Conservation (phyloP, 2,888 invertebrate species). For the Hypolimnas misippus region DNA sequence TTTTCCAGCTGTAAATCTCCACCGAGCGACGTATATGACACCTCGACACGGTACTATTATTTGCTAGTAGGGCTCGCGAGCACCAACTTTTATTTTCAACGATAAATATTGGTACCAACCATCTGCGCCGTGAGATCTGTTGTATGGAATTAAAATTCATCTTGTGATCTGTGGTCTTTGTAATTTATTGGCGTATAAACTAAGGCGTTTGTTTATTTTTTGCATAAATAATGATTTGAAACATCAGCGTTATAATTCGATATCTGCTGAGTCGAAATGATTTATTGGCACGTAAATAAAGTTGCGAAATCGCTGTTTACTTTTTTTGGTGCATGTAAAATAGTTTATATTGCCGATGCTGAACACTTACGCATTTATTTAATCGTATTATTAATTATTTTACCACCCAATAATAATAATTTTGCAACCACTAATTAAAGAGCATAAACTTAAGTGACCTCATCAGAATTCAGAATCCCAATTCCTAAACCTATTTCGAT, state of each 20-base stretch:
- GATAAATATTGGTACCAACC: conserved; percentile 17
- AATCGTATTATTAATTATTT: no score
- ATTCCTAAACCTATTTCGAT: neutral
- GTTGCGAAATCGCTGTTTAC: neutral
- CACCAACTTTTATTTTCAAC: conserved; percentile 18
- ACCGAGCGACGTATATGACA: conserved; percentile 64
- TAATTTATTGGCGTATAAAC: conserved; percentile 17
- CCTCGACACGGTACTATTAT: conserved; percentile 51
- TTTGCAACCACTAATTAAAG: no score
- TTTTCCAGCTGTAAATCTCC: conserved; percentile 71
- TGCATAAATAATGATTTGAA: conserved; percentile 1
- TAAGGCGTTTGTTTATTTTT: conserved; percentile 9
- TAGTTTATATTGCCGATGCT: no score
- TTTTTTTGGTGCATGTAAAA: no score
- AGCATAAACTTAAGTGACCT: no score
- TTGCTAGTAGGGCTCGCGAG: conserved; percentile 18
- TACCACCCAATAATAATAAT: no score
- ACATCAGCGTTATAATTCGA: neutral
- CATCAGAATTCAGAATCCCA: neutral
- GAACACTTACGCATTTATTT: no score
- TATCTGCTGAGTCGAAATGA: neutral
- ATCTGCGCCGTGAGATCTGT: neutral
- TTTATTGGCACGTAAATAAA: neutral
- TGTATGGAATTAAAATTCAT: conserved; percentile 16
- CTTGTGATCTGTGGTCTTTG: conserved; percentile 7